Percentiles rank a stretch among this genome's conserved stretches.
Evolutionary conservation across 1,140 invertebrate genomes (phyloP).

Genomic region (Macrobrachium nipponense): DNA sequence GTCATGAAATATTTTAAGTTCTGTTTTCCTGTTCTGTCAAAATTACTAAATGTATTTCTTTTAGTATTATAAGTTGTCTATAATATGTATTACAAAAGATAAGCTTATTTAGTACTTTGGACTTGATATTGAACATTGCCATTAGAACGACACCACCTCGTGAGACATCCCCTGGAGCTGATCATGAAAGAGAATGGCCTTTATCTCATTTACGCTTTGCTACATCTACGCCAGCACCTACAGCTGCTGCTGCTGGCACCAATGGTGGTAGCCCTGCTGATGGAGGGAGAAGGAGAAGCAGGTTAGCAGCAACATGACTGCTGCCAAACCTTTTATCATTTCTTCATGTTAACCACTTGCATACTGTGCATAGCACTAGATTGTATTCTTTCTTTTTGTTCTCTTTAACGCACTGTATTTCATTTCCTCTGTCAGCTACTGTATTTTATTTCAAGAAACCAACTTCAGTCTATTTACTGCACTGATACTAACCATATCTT

Average conservation of each 20-base stretch:
- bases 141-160: slow-evolving; percentile 62
- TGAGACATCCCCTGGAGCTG: slow-evolving; percentile 61
- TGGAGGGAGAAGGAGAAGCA: slow-evolving; percentile 47
- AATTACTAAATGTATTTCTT: neutral
- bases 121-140: slow-evolving; percentile 36
- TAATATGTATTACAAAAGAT: neutral
- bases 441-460: too few species aligned
- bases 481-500: too few species aligned
- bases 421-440: too few species aligned
- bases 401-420: neutral
- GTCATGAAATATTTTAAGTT: too few species aligned
- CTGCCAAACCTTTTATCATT: slow-evolving; percentile 51
- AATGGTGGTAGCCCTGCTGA: neutral
- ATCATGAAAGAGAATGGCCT: slow-evolving; percentile 59
- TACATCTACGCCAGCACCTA: slow-evolving; percentile 56
- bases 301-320: slow-evolving; percentile 56
- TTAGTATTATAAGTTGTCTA: neutral
- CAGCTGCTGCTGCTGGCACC: slow-evolving; percentile 22
- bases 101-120: slow-evolving; percentile 9
- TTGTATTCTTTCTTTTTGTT: neutral
- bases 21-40: neutral
- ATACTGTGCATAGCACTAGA: neutral
- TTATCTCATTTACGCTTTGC: slow-evolving; percentile 57
- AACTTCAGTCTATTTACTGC: too few species aligned
- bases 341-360: slow-evolving; percentile 6